Base-by-base conservation (phyloP, 2,113 vertebrate genomes). In the Oryzias woworae region DNA sequence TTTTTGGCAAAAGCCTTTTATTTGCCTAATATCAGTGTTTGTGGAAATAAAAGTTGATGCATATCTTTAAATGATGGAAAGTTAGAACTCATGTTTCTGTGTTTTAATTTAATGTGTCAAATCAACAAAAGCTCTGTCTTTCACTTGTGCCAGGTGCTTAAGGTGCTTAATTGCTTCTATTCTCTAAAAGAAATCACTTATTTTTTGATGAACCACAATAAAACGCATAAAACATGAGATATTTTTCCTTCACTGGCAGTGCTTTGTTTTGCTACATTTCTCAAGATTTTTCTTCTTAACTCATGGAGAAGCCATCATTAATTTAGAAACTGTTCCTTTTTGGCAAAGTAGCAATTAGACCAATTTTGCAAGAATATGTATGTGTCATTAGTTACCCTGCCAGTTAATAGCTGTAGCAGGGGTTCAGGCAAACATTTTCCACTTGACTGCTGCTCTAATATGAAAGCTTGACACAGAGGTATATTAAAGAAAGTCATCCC, bases 331-430 rank as follows among this genome's bases (percentile, higher is more conserved):
- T 83, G 91, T 90, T 91, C 92, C 97, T 93, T 92, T 96, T 95
- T 87, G 90, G 94, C 94, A 95, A 96, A 97, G 97, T 95, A 97
- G 96, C 96, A 98, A 97, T 97, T 98, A 96, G 94, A 96, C 94
- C 94, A 96, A 95, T 96, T 96, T 95, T 94, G 94, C 92, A 92
- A 91, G 92, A 95, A 96, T 96, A 94, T 95, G 95, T 96, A 95
- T 97, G 94, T 98, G 95, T 96, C 95, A 96, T 96, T 96, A 95
- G 95, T 93, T 94, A 93, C 92, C 93, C 94, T 94, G 93, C 93
- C 96, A 95, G 98, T 97, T 96, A 98, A 96, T 96, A 95, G 93
- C 90, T 45, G 87, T 93, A 93, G 93, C 92, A 93, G 57, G 86
- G 92, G 95, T 94, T 96, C 96, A 94, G 94, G 89, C 92, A 88